These are phyloP conservation scores for Rhinoptilus africanus DNA, from an alignment of 2,113 vertebrate species.

Conservation along the genomic window DNA sequence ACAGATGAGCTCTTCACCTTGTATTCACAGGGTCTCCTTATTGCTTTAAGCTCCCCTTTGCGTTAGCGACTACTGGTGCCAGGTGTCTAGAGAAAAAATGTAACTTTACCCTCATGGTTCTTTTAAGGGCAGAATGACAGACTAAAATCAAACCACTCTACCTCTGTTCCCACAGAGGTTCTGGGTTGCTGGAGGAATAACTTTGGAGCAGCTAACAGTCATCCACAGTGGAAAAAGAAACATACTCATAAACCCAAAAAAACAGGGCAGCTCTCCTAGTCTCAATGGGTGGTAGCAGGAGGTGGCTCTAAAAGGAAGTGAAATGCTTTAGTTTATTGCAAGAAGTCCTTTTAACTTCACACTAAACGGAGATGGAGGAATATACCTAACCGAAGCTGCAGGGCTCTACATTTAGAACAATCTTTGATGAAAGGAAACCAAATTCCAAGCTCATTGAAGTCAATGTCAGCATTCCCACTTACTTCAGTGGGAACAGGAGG, in stretches of 20 bases:
- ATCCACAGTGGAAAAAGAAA: conserved; percentile 47
- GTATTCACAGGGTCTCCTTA: background rate
- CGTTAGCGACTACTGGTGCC: background rate
- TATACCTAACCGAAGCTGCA: background rate
- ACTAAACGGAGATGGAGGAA: background rate
- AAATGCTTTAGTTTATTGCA: conserved; percentile 17
- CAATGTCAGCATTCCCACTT: conserved; percentile 4
- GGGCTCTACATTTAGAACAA: background rate
- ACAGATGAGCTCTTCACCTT: background rate
- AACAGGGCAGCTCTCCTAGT: background rate
- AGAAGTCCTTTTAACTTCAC: background rate
- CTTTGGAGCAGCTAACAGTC: background rate
- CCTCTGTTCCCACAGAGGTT: background rate
- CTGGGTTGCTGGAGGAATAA: background rate
- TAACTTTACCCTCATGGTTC: background rate
- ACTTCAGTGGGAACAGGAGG: background rate
- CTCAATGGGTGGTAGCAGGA: background rate
- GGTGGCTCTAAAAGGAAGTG: conserved; percentile 13
- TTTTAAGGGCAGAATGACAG: background rate
- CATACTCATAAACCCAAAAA: background rate
- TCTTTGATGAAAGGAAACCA: background rate
- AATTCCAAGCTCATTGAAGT: background rate
- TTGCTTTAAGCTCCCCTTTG: background rate
- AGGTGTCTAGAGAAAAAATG: background rate
- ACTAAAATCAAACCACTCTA: background rate